Evolutionary conservation across 1,140 invertebrate species (phyloP).

Genomic region (Drosophila kepulauana): DNA sequence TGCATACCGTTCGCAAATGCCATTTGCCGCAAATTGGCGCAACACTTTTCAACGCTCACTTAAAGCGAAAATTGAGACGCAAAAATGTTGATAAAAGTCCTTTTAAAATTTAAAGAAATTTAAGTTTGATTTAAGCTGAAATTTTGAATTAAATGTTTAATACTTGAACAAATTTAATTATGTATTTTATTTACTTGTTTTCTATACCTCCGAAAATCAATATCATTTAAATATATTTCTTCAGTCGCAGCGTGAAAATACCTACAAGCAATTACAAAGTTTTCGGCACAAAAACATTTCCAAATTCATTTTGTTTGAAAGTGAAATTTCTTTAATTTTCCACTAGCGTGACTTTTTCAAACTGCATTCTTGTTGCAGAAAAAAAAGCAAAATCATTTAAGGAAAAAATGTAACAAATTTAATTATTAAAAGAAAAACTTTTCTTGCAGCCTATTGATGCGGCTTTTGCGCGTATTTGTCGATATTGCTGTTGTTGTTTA

Average conservation of each 20-base stretch:
- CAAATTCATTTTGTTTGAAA: neutral
- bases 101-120: neutral
- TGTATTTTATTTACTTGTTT: neutral
- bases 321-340: conserved; percentile 46
- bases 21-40: conserved; percentile 26
- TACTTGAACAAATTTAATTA: no score
- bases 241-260: no score
- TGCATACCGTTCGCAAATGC: neutral
- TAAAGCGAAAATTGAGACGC: neutral
- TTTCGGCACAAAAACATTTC: neutral
- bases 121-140: neutral
- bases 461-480: neutral
- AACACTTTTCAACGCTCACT: conserved; percentile 14
- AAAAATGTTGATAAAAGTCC: neutral
- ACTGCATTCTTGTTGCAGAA: conserved; percentile 32
- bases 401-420: conserved; percentile 48
- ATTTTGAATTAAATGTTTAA: no score
- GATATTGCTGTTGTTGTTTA: neutral
- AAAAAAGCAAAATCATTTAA: conserved; percentile 30
- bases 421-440: conserved; percentile 57
- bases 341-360: conserved; percentile 41
- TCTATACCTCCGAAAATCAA: neutral
- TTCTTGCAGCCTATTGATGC: neutral
- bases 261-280: conserved; percentile 4
- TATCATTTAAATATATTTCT: neutral